Evolutionary conservation across 2,113 vertebrate genomes (phyloP).

Genomic region (Orientallactaga bullata): DNA sequence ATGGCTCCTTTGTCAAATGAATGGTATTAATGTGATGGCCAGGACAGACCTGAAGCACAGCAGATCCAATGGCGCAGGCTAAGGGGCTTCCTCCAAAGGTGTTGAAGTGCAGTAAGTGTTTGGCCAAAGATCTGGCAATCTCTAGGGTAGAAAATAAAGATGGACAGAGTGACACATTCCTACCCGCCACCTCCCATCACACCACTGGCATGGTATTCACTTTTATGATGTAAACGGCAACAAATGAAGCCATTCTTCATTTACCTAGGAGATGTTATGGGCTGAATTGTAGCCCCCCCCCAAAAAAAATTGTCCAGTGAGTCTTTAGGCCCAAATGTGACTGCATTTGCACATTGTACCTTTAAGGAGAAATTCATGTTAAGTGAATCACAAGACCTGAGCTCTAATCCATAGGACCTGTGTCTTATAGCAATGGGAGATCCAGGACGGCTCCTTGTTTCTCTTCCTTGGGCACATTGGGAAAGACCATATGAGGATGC

Average conservation of each 20-base stretch:
- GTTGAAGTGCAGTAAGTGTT: conserved; percentile 90
- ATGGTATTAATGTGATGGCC: accelerated
- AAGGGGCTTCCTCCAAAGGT: conserved; percentile 95
- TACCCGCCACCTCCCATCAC: not conserved
- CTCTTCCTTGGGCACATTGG: not conserved
- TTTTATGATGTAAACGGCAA: not conserved
- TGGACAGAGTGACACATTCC: not conserved
- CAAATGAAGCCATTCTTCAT: not conserved
- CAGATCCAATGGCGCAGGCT: conserved; percentile 91
- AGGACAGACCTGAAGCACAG: conserved; percentile 93
- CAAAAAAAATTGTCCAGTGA: not conserved
- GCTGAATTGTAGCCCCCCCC: not conserved
- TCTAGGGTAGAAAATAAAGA: conserved; percentile 86
- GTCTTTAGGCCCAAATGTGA: not conserved
- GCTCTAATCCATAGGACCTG: not conserved
- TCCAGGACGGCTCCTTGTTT: not conserved
- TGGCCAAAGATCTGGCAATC: conserved; percentile 90
- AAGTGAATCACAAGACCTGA: not conserved
- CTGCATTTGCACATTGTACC: not conserved
- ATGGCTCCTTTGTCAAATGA: not conserved
- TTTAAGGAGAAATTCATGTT: not conserved
- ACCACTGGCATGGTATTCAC: not conserved
- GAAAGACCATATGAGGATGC: not conserved
- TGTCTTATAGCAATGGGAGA: not conserved
- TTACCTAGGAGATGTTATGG: not conserved